Evolutionary conservation across 2,888 invertebrate species (phyloP).

Genomic region (Latheticus oryzae): DNA sequence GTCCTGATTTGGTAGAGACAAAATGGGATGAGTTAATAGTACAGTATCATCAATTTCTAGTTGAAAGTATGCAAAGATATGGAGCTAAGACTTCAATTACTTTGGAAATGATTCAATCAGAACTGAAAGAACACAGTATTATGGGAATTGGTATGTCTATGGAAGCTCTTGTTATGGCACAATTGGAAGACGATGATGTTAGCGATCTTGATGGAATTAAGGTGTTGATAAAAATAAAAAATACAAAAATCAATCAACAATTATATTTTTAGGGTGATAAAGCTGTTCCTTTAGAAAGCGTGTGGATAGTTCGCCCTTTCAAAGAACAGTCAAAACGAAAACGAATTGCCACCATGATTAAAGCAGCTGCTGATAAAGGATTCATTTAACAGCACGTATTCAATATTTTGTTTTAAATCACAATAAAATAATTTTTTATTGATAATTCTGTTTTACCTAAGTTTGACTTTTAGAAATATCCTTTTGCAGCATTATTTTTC

Average conservation of each 20-base stretch:
- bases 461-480: too few relatives aligned
- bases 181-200: conserved; percentile 70
- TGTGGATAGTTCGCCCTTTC: conserved; percentile 74
- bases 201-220: conserved; percentile 70
- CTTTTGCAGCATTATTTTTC: too few relatives aligned
- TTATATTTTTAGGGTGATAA: conserved; percentile 67
- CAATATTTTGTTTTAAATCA: too few relatives aligned
- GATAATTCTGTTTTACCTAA: too few relatives aligned
- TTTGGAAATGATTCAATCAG: conserved; percentile 67
- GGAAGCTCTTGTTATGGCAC: conserved; percentile 71
- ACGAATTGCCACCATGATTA: conserved; percentile 73
- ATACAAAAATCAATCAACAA: too few relatives aligned
- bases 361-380: conserved; percentile 74
- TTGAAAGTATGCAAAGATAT: conserved; percentile 68
- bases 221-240: too few relatives aligned
- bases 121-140: conserved; percentile 69
- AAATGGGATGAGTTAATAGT: conserved; percentile 72
- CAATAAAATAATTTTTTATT: too few relatives aligned
- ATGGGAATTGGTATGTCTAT: conserved; percentile 72
- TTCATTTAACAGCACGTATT: too few relatives aligned
- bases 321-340: conserved; percentile 70
- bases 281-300: conserved; percentile 70
- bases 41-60: conserved; percentile 72
- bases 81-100: conserved; percentile 73
- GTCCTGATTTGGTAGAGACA: conserved; percentile 68